These are phyloP conservation scores for Liposcelis brunnea DNA, from an alignment of 2,888 invertebrate genomes.

Conservation along the genomic window DNA sequence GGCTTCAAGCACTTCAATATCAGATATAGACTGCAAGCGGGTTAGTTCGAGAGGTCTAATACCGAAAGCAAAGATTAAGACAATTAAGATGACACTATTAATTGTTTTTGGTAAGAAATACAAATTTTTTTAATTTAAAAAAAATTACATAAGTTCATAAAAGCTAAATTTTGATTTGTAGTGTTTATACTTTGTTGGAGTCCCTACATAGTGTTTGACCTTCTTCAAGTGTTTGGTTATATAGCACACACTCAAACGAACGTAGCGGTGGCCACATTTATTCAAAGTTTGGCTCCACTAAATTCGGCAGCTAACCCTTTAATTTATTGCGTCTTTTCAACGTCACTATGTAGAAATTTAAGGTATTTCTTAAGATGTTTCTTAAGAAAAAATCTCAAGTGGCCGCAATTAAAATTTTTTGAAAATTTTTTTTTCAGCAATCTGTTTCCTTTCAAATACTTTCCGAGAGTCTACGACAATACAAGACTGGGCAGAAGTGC, in stretches of 20 bases:
- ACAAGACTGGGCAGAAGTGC: constrained; percentile 1
- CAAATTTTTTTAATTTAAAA: background rate
- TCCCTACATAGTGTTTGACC: constrained; percentile 1
- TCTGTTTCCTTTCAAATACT: too few species aligned
- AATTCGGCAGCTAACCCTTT: constrained; percentile 5
- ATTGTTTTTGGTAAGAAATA: constrained; percentile 70
- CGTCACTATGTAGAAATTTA: background rate
- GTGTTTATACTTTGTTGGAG: constrained; percentile 8
- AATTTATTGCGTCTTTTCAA: constrained; percentile 3
- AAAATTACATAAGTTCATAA: background rate
- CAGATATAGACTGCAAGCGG: constrained; percentile 38
- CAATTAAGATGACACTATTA: constrained; percentile 93
- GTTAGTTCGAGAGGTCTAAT: constrained; percentile 86
- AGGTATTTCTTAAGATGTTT: too few species aligned
- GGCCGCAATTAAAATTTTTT: too few species aligned
- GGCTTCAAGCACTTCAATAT: background rate
- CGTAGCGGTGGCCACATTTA: constrained; percentile 3
- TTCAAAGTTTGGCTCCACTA: constrained; percentile 6
- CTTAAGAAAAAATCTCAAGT: too few species aligned
- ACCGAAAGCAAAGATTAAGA: constrained; percentile 89
- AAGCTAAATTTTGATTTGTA: background rate
- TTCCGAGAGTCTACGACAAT: background rate
- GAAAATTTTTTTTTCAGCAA: too few species aligned
- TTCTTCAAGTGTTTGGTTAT: constrained; percentile 1
- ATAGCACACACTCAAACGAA: background rate